Conservation (phyloP, 2,888 invertebrate genomes). For the Atethmia centrago region DNA sequence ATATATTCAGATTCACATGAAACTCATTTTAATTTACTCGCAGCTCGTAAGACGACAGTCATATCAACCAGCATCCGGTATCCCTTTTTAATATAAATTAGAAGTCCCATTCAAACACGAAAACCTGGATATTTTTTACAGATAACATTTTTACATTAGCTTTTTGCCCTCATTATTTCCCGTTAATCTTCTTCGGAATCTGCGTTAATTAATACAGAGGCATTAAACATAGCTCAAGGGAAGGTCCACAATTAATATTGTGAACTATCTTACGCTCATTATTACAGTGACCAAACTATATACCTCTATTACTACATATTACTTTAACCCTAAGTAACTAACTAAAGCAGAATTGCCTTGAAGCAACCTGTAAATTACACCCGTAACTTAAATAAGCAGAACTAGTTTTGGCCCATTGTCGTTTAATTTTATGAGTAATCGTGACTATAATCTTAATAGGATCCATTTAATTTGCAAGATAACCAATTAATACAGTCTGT, state of each 20-base stretch:
- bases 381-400: background rate
- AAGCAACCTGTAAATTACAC: constrained; percentile 1
- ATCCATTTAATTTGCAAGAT: background rate
- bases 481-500: background rate
- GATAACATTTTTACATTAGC: background rate
- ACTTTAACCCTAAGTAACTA: background rate
- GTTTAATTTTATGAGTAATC: background rate
- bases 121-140: background rate
- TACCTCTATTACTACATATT: background rate
- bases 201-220: background rate
- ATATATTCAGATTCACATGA: background rate
- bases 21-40: background rate
- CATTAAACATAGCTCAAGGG: background rate
- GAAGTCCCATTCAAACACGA: background rate
- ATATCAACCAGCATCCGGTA: background rate
- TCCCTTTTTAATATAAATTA: background rate
- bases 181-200: background rate
- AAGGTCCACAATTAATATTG: constrained; percentile 22
- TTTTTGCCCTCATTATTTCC: background rate
- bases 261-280: constrained; percentile 14
- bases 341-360: background rate
- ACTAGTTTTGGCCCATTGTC: background rate
- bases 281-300: background rate
- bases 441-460: background rate
- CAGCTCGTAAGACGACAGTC: too few relatives aligned